phyloP scores from a whole-genome alignment of 2,888 invertebrate species.

The Pollenia angustigena region DNA sequence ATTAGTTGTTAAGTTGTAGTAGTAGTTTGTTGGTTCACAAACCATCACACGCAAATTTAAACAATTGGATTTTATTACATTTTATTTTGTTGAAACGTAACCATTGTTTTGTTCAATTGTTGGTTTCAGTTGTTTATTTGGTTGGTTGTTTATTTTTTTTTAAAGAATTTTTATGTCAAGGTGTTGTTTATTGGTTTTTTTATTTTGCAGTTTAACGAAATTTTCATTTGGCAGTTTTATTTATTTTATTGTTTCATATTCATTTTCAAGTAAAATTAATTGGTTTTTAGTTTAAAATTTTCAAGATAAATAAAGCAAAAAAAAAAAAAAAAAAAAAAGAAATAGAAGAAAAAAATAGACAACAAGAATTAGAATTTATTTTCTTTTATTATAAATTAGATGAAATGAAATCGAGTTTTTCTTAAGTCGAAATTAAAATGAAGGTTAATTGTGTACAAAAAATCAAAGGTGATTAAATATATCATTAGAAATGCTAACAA shows the following conservation, averaged over 20 bases:
- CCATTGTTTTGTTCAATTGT: constrained; percentile 58
- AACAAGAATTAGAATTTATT: constrained; percentile 41
- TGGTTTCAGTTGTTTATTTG: constrained; percentile 49
- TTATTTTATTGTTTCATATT: constrained; percentile 35
- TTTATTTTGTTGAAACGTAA: constrained; percentile 52
- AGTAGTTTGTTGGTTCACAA: constrained; percentile 26
- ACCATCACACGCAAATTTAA: constrained; percentile 30
- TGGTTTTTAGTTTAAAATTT: constrained; percentile 35
- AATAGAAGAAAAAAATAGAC: constrained; percentile 61
- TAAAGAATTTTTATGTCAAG: constrained; percentile 59
- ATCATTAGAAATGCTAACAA: too few species aligned
- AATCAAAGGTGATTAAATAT: too few species aligned
- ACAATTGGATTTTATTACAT: constrained; percentile 51
- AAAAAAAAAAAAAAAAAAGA: constrained; percentile 43
- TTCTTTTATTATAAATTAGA: constrained; percentile 34
- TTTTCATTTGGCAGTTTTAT: constrained; percentile 54
- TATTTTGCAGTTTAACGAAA: constrained; percentile 38
- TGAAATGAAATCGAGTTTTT: constrained; percentile 49
- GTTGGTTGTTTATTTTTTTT: constrained; percentile 28
- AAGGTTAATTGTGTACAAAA: neutral
- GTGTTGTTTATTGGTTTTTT: constrained; percentile 56
- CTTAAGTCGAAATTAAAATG: neutral
- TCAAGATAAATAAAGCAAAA: constrained; percentile 41
- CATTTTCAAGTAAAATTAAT: constrained; percentile 40
- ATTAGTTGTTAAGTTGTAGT: constrained; percentile 22